Evolutionary conservation across 2,797 vertebrate species (phyloP).

Genomic region (Acanthornis magna): DNA sequence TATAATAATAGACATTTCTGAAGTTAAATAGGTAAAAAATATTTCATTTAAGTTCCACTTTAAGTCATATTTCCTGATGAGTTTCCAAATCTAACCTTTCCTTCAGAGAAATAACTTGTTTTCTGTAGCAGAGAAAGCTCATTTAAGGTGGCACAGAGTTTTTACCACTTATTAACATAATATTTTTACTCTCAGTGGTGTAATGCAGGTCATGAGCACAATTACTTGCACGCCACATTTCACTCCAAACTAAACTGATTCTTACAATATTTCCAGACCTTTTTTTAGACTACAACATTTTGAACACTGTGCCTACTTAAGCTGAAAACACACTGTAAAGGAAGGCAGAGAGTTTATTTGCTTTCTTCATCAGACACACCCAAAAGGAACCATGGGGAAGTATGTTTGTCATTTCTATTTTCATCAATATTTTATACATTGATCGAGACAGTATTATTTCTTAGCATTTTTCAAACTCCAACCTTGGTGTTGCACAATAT

Average conservation of each 20-base stretch:
- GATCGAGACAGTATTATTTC: slow-evolving; percentile 61
- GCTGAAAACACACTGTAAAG: neutral
- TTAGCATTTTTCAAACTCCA: slow-evolving; percentile 60
- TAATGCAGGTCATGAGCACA: neutral
- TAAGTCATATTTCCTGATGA: neutral
- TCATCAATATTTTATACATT: slow-evolving; percentile 45
- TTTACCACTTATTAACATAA: neutral
- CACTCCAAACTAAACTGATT: neutral
- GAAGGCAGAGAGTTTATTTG: slow-evolving; percentile 3
- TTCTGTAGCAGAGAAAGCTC: neutral
- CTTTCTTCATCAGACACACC: slow-evolving; percentile 17
- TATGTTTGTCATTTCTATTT: slow-evolving; percentile 27
- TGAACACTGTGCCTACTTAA: neutral
- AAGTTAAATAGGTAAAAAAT: slow-evolving; percentile 56
- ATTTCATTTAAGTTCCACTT: slow-evolving; percentile 49
- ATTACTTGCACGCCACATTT: neutral
- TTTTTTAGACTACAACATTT: neutral
- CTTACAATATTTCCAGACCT: neutral
- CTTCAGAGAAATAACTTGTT: neutral
- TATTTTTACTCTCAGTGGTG: neutral
- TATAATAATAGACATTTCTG: slow-evolving; percentile 58
- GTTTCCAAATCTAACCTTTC: neutral
- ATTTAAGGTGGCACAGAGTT: slow-evolving; percentile 15
- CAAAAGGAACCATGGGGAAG: neutral
- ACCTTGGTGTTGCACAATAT: slow-evolving; percentile 42